Evolutionary conservation across 2,113 vertebrate species (phyloP).

Genomic region (Hemibagrus wyckioides): DNA sequence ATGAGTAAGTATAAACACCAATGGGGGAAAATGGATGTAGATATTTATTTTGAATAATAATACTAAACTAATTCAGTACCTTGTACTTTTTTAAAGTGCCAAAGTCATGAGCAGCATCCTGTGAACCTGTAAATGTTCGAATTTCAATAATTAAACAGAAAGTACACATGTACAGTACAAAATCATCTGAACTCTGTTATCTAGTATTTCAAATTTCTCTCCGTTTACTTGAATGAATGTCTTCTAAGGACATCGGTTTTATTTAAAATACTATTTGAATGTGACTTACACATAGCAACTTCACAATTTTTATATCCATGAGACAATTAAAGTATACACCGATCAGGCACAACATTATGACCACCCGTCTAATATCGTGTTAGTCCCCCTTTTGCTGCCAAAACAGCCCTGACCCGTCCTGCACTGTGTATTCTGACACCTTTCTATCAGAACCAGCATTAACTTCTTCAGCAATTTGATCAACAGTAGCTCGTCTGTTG

Average conservation of each 20-base stretch:
- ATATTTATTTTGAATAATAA: not conserved
- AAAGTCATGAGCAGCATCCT: slow-evolving; percentile 91
- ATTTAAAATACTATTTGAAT: not conserved
- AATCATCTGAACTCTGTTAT: not conserved
- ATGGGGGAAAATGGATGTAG: not conserved
- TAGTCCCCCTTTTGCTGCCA: too few relatives aligned
- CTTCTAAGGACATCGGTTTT: not conserved
- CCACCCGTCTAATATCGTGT: too few relatives aligned
- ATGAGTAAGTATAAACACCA: not conserved
- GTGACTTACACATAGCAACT: not conserved
- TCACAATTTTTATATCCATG: not conserved
- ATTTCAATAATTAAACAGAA: not conserved
- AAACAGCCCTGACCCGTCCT: too few relatives aligned
- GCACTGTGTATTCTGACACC: too few relatives aligned
- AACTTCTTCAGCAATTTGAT: too few relatives aligned
- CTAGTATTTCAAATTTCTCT: not conserved
- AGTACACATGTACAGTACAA: not conserved
- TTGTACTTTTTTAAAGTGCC: slow-evolving; percentile 83
- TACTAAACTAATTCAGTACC: slow-evolving; percentile 66
- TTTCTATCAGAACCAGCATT: too few relatives aligned
- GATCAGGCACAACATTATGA: too few relatives aligned
- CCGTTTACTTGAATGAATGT: too few relatives aligned
- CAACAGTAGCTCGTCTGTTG: too few relatives aligned
- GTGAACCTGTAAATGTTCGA: slow-evolving; percentile 77
- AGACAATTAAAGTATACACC: not conserved